Percentiles rank a stretch among this genome's conserved stretches.
Conservation (phyloP, 2,797 vertebrate genomes). For the Pseudomugil tenellus region DNA sequence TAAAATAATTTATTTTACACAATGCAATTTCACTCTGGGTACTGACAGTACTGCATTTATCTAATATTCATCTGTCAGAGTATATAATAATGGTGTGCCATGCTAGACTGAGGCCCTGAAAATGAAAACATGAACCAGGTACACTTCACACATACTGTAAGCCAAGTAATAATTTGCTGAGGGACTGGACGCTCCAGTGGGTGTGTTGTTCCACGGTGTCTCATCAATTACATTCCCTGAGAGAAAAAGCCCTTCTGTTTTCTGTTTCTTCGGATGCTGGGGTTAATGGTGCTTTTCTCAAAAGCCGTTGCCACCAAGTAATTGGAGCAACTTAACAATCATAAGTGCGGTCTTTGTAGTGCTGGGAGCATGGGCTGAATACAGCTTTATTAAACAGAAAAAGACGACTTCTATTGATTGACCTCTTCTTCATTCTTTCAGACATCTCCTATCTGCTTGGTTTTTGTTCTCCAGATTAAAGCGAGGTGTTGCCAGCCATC, state of each 20-base stretch:
- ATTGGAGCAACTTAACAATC: constrained; percentile 74
- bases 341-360: constrained; percentile 64
- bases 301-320: constrained; percentile 68
- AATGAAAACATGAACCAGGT: constrained; percentile 56
- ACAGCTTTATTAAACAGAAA: constrained; percentile 56
- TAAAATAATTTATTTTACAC: neutral
- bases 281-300: constrained; percentile 74
- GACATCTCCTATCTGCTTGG: neutral
- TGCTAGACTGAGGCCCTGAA: constrained; percentile 10
- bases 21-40: neutral
- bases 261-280: constrained; percentile 61
- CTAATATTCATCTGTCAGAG: neutral
- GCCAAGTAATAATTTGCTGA: constrained; percentile 72
- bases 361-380: constrained; percentile 37
- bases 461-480: constrained; percentile 6
- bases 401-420: constrained; percentile 56
- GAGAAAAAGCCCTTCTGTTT: constrained; percentile 75
- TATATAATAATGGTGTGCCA: neutral
- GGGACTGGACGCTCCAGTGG: constrained; percentile 75
- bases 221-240: constrained; percentile 79
- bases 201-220: constrained; percentile 74
- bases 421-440: constrained; percentile 11
- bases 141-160: constrained; percentile 51
- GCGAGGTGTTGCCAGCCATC: constrained; percentile 8
- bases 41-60: neutral